Evolutionary conservation across 1,140 invertebrate species (phyloP), one percentile per base, ranked within the genome.

Genomic region (Zaprionus davidi): DNA sequence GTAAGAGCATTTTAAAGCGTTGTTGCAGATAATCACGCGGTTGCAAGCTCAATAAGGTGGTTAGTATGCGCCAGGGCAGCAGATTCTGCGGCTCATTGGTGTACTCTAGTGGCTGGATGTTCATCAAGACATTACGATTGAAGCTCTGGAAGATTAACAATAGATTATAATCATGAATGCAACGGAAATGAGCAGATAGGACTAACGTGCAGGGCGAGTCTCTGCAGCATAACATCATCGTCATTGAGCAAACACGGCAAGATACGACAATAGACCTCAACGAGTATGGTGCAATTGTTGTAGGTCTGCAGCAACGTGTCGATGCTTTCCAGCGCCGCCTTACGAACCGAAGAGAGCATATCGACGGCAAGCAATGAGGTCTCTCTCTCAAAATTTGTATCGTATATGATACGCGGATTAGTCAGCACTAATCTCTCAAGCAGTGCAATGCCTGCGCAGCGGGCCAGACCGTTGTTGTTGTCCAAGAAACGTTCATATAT

Each of bases 31-130:
- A 91, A 9, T 82, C 72, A 9, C 91, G 79, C 1, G 90, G 82
- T 49, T 92, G 85, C 0, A 79, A 75, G 1, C 44, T 58, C 2
- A 92, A 24, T 9, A 92, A 34, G 0, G 82, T 87, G n/a, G 80
- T 64, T n/a, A 93, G 64, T 51, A 93, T 92, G 6, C 80, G 78
- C 92, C 92, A 93, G 24, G 92, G 92, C 75, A 92, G 82, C 44
- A 91, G 85, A 63, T 92, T 86, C 34, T 81, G 79, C 1, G 88
- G 71, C 51, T 82, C 76, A 70, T 92, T 91, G 1, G 86, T 83
- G 59, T 82, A 76, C 56, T 93, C 92, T 51, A 92, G 31, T 0
- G 83, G 78, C 17, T 84, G 56, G 22, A 93, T 87, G 56, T 92
- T 92, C 7, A 60, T 73, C 22, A 88, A 60, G 0, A 79, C 82